phyloP scores from a whole-genome alignment of 2,113 vertebrate genomes.

The Elephas maximus region DNA sequence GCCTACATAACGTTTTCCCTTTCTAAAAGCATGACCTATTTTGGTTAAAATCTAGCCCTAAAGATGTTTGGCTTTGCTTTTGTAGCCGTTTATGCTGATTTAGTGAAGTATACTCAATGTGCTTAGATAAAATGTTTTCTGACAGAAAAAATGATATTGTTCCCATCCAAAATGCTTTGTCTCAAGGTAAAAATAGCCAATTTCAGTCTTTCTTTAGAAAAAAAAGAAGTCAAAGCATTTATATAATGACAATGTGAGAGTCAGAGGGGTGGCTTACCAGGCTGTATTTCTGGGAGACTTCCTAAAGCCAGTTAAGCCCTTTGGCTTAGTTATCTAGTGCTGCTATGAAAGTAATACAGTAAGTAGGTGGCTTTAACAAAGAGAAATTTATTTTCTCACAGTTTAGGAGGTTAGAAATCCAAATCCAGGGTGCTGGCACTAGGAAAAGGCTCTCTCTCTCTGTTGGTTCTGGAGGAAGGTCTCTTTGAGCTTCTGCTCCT shows the following conservation, averaged over 20 bases:
- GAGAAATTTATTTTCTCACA: neutral
- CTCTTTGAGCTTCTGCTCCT: neutral
- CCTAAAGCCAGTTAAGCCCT: slow-evolving; percentile 49
- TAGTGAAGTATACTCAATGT: slow-evolving; percentile 68
- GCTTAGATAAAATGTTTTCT: slow-evolving; percentile 82
- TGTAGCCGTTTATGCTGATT: slow-evolving; percentile 70
- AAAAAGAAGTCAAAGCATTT: slow-evolving; percentile 54
- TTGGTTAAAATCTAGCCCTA: slow-evolving; percentile 62
- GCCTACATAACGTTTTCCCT: neutral
- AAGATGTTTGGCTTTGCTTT: slow-evolving; percentile 67
- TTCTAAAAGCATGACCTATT: neutral
- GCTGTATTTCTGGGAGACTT: slow-evolving; percentile 57
- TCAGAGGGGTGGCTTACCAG: slow-evolving; percentile 38
- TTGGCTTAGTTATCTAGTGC: neutral
- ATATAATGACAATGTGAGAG: slow-evolving; percentile 57
- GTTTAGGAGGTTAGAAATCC: neutral
- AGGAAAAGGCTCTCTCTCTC: neutral
- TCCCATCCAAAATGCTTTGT: slow-evolving; percentile 70
- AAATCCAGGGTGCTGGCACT: neutral
- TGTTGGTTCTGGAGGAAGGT: neutral
- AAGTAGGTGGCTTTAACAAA: neutral
- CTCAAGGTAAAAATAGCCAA: slow-evolving; percentile 68
- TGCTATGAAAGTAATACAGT: neutral
- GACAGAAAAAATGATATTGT: slow-evolving; percentile 77
- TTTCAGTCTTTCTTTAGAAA: slow-evolving; percentile 50